Percentiles rank a stretch among this genome's conserved stretches.
These are phyloP conservation scores for Carabus problematicus DNA, from an alignment of 2,888 invertebrate species.

Conservation along the genomic window DNA sequence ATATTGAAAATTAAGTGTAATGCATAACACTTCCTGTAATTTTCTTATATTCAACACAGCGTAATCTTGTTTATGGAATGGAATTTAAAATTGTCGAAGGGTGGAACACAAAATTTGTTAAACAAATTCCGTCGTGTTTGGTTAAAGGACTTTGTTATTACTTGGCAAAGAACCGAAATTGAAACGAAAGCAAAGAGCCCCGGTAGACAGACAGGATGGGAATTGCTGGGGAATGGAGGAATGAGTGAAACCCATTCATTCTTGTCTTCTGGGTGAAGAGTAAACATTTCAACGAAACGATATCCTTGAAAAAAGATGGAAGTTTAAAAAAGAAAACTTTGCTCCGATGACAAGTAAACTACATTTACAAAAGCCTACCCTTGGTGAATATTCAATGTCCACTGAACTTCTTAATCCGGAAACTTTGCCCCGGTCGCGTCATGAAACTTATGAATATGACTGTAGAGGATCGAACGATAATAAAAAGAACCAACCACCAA, in stretches of 20 bases:
- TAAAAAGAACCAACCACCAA: not conserved
- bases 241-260: conserved; percentile 2
- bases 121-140: no score
- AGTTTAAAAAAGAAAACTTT: conserved; percentile 22
- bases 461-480: conserved; percentile 1
- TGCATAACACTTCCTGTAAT: no score
- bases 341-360: conserved; percentile 12
- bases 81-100: no score
- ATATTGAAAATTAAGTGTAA: no score
- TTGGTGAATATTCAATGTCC: conserved; percentile 2
- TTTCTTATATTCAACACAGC: no score
- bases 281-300: conserved; percentile 12
- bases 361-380: conserved; percentile 10
- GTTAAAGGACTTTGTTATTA: no score
- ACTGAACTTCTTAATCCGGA: conserved; percentile 6
- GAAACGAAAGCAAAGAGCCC: no score
- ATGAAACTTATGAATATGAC: conserved; percentile 11
- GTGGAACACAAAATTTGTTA: no score
- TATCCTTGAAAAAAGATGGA: conserved; percentile 13
- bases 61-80: no score
- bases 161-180: no score
- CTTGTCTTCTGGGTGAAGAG: conserved; percentile 12
- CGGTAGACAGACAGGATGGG: no score
- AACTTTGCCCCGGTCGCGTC: not conserved
- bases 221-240: not conserved